phyloP scores from a whole-genome alignment of 2,113 vertebrate species.

The Bubo blakistoni region DNA sequence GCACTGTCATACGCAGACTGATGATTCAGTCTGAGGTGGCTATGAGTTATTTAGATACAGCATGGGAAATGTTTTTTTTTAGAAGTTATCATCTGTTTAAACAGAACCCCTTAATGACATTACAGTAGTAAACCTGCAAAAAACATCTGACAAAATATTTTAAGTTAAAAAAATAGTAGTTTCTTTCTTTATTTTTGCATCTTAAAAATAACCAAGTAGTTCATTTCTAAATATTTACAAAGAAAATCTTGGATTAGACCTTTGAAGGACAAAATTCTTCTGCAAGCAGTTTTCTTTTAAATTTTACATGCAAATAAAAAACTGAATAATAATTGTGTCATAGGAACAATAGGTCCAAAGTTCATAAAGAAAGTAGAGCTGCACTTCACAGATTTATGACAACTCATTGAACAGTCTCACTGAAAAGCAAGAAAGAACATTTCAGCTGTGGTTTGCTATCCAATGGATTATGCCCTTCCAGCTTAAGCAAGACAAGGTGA shows the following conservation, averaged over 20 bases:
- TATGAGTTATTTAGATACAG: background rate
- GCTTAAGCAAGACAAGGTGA: background rate
- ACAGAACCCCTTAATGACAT: background rate
- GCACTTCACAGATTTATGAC: background rate
- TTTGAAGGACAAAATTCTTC: background rate
- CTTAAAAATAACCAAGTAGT: background rate
- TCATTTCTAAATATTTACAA: background rate
- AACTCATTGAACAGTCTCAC: background rate
- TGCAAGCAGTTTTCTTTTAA: background rate
- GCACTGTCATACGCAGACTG: background rate
- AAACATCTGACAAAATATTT: background rate
- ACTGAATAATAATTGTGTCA: background rate
- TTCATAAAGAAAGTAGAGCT: background rate
- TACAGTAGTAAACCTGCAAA: background rate
- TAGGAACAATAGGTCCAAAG: background rate
- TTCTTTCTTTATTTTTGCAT: background rate
- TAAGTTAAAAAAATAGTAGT: background rate
- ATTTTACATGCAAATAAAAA: background rate
- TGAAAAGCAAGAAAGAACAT: background rate
- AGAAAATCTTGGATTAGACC: background rate
- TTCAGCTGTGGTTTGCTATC: background rate
- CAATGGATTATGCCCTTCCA: background rate
- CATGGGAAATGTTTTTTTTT: background rate
- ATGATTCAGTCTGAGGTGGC: background rate
- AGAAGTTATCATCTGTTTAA: background rate